A percentile compares a stretch with the other conserved stretches of the same genome.
These are phyloP conservation scores for Frankliniella fusca DNA, from an alignment of 2,888 invertebrate genomes.

Conservation along the genomic window DNA sequence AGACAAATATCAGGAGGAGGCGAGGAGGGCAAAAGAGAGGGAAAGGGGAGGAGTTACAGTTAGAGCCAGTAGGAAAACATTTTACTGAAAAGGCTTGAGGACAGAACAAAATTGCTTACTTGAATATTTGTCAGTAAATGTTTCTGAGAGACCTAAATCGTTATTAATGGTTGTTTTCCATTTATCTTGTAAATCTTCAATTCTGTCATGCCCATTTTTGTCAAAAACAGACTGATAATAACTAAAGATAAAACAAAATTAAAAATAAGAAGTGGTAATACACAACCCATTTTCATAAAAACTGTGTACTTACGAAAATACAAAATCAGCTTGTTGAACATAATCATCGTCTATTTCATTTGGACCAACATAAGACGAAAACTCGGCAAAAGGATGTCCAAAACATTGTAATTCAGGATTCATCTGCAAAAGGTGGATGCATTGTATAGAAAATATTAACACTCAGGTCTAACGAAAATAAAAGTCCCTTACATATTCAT, in stretches of 20 bases:
- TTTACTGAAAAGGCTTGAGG: neutral
- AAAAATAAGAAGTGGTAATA: neutral
- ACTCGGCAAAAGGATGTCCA: neutral
- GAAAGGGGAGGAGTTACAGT: too few species aligned
- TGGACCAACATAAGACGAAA: neutral
- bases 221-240: neutral
- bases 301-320: neutral
- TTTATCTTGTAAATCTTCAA: neutral
- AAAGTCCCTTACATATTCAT: neutral
- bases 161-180: neutral
- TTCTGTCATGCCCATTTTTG: neutral
- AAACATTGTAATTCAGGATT: constrained; percentile 16
- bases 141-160: neutral
- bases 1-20: too few species aligned
- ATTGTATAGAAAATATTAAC: neutral
- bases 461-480: neutral
- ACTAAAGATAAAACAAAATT: neutral
- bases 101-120: neutral
- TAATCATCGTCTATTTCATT: neutral
- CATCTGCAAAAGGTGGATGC: neutral
- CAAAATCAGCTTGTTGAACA: neutral
- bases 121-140: neutral
- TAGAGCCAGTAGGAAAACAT: too few species aligned
- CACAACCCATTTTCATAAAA: neutral
- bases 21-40: too few species aligned